Evolutionary conservation across 2,888 invertebrate species (phyloP).

Genomic region (Girardia tigrina): DNA sequence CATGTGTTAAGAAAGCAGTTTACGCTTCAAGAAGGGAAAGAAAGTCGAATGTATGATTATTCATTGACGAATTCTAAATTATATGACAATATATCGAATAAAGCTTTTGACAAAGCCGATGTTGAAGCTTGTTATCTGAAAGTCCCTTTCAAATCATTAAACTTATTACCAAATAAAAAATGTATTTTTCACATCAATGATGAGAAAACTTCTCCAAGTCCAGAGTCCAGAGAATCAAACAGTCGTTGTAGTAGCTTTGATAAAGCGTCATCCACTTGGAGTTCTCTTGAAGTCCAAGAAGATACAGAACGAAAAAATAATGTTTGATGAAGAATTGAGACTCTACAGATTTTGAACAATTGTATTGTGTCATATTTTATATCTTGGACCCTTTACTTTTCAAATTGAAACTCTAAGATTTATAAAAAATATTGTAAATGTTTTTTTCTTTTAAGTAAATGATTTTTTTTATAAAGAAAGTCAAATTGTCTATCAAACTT

Average conservation of each 20-base stretch:
- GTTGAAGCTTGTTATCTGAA: background rate
- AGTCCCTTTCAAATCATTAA: background rate
- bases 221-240: constrained; percentile 8
- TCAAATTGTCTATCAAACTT: too few species aligned
- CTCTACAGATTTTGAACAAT: too few species aligned
- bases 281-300: constrained; percentile 6
- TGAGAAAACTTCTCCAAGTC: background rate
- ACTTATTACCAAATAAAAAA: constrained; percentile 13
- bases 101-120: background rate
- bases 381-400: too few species aligned
- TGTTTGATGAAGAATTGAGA: too few species aligned
- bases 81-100: background rate
- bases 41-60: background rate
- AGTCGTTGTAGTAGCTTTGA: constrained; percentile 14
- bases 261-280: background rate
- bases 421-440: too few species aligned
- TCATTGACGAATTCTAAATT: background rate
- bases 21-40: background rate
- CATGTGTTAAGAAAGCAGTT: background rate
- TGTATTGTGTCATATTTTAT: too few species aligned
- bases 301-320: background rate
- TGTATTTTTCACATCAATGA: background rate
- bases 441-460: too few species aligned
- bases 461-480: too few species aligned
- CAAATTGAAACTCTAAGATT: too few species aligned